A percentile compares a stretch with the other conserved stretches of the same genome.
These are phyloP conservation scores for Elgonia sp. DNA, from an alignment of 2,888 invertebrate genomes.

Conservation along the genomic window DNA sequence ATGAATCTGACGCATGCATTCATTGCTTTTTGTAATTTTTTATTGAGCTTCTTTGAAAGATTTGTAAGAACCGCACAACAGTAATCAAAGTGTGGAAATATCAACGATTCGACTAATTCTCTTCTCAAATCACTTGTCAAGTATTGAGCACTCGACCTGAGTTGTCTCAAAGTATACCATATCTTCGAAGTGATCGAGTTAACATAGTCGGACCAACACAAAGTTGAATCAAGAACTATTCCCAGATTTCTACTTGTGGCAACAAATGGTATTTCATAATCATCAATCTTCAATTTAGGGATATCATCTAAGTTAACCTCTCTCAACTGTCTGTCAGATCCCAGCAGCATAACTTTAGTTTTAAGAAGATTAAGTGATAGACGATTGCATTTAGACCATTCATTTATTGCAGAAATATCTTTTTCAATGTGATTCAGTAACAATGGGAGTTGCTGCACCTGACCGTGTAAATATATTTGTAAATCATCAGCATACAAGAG, in stretches of 20 bases:
- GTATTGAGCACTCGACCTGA: no score
- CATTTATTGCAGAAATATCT: neutral
- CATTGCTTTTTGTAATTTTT: neutral
- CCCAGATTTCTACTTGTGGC: neutral
- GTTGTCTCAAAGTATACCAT: neutral
- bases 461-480: neutral
- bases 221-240: neutral
- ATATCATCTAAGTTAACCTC: no score
- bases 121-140: no score
- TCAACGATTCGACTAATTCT: neutral
- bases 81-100: neutral
- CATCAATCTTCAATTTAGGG: neutral
- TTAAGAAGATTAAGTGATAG: neutral
- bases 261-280: neutral
- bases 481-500: no score
- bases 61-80: neutral
- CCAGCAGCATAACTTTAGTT: neutral
- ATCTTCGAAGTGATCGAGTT: neutral
- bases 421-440: neutral
- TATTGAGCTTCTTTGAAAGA: neutral
- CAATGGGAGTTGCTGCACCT: neutral
- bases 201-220: neutral
- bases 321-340: neutral
- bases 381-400: neutral
- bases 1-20: neutral